Base-by-base conservation (phyloP, 2,113 vertebrate species). In the Caloenas nicobarica region DNA sequence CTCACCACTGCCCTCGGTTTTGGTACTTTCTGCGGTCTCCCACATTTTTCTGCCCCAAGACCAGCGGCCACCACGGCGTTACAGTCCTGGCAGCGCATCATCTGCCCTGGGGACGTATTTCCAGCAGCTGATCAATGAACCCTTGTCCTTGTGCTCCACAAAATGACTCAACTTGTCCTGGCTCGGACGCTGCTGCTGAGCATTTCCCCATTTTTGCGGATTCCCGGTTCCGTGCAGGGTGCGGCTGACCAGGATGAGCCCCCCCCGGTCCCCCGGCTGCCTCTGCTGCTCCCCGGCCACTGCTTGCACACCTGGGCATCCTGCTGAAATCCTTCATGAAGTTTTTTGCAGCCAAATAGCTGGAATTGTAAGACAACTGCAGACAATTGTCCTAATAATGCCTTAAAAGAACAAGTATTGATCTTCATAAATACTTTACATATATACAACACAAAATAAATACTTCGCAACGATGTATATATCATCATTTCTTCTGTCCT, bases 251-350 rank as follows among this genome's bases (percentile, higher is more conserved):
- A 1, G 58, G 44, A n/a, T 0, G 2, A 31, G 33, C 8, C 18
- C 28, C 9, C 25, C 19, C 12, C 12, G 40, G 40, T 13, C 28
- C 17, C 38, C 26, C 26, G 4, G 16, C 8, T 10, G 19, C 33
- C 51, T 23, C 34, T 26, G 48, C 82, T 50, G 33, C 23, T 54
- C 29, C 38, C n/a, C 2, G 0, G 11, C 51, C 23, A 3, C 44
- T 1, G 5, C 7, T 21, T 3, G 10, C 71, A n/a, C 13, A 1
- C 12, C 3, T 2, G 2, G 28, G 5, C 2, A 1, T 62, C n/a
- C 72, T 7, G 13, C 61, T 68, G 38, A 29, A 36, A 76, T 5
- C 88, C 79, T 34, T 16, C 33, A 11, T 3, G 1, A 26, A 18
- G 46, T 8, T 14, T 90, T 77, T 62, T 57, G 80, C 1, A 0